Conservation (phyloP, 2,888 invertebrate genomes). For the Cantharis lateralis region DNA sequence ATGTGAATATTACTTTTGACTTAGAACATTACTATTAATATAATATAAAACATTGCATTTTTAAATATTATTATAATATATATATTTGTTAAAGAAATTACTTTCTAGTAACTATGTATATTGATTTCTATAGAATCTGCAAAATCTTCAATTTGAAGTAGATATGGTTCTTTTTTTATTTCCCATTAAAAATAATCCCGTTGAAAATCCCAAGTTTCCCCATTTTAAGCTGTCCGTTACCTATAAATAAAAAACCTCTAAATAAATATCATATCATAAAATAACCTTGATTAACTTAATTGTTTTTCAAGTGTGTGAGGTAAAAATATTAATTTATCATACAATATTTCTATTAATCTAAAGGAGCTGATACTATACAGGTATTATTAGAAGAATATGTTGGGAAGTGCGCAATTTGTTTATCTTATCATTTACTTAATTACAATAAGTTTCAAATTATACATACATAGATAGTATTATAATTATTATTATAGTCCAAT, state of each 20-base stretch:
- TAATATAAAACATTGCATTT: background rate
- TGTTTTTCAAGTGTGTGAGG: background rate
- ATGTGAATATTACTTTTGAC: background rate
- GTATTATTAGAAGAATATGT: background rate
- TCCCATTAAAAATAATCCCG: constrained; percentile 66
- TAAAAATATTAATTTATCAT: background rate
- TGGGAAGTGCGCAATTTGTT: constrained; percentile 8
- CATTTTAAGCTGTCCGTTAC: constrained; percentile 73
- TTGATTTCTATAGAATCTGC: background rate
- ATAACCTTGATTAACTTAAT: background rate
- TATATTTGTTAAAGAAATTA: background rate
- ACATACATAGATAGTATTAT: background rate
- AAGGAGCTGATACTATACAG: background rate
- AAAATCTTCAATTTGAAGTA: constrained; percentile 7
- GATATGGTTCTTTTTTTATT: constrained; percentile 11
- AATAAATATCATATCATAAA: constrained; percentile 21
- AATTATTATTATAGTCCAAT: background rate
- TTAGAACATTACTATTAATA: background rate
- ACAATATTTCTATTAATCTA: background rate
- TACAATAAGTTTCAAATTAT: constrained; percentile 1
- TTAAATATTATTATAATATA: background rate
- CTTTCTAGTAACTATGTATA: background rate
- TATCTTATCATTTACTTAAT: constrained; percentile 22
- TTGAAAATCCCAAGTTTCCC: constrained; percentile 73
- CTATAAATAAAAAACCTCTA: constrained; percentile 61